Conservation (phyloP, 2,888 invertebrate species). For the Thumatha senex region DNA sequence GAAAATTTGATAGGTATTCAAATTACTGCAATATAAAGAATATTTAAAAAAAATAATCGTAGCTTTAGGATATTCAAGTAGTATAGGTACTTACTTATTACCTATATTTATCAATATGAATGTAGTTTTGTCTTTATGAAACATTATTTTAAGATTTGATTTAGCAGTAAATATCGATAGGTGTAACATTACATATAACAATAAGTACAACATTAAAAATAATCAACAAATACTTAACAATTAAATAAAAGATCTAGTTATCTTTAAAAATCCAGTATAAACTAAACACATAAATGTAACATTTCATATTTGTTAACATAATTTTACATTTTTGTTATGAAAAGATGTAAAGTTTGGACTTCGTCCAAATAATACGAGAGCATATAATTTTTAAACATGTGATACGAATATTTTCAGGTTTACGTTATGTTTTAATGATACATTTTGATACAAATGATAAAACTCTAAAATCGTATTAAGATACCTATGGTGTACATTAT, state of each 20-base stretch:
- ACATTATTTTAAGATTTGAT: conserved; percentile 3
- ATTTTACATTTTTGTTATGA: background rate
- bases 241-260: background rate
- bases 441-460: no score
- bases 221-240: background rate
- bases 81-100: background rate
- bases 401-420: no score
- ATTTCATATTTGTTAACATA: background rate
- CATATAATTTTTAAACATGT: conserved; percentile 4
- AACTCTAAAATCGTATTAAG: background rate
- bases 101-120: background rate
- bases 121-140: background rate
- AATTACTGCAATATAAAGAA: conserved; percentile 9
- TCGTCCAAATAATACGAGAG: conserved; percentile 26
- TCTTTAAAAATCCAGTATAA: conserved; percentile 3
- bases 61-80: conserved; percentile 1
- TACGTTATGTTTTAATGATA: no score
- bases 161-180: background rate
- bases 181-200: background rate
- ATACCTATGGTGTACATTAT: no score
- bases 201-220: background rate
- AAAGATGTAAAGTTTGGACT: conserved; percentile 24
- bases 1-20: conserved; percentile 29
- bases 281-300: conserved; percentile 4
- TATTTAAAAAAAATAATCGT: conserved; percentile 10